Conservation (phyloP, 2,888 invertebrate species). For the Odontomyia ornata region DNA sequence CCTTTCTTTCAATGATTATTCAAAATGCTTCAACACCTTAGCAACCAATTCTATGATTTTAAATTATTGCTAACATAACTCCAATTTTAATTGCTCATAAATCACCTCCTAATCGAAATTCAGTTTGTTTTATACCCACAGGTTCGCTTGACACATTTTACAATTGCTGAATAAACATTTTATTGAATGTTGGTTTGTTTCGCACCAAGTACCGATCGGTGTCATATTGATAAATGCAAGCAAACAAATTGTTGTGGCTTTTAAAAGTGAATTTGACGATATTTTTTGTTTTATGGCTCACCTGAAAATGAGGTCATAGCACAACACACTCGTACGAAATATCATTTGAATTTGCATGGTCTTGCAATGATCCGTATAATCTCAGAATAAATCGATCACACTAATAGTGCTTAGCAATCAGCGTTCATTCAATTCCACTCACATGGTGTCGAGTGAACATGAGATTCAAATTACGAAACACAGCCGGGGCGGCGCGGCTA, state of each 20-base stretch:
- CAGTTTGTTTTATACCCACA: neutral
- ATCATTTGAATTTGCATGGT: neutral
- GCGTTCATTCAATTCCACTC: neutral
- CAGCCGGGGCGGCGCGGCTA: too few species aligned
- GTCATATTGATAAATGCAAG: slow-evolving; percentile 3
- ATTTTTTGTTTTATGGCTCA: neutral
- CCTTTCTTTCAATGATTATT: too few species aligned
- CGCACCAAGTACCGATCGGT: neutral
- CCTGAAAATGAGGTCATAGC: neutral
- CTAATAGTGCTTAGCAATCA: slow-evolving; percentile 1
- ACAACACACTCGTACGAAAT: neutral
- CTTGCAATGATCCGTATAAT: neutral
- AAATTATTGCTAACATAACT: too few species aligned
- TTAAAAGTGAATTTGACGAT: neutral
- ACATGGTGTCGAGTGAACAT: neutral
- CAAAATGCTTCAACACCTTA: too few species aligned
- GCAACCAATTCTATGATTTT: too few species aligned
- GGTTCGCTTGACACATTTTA: neutral
- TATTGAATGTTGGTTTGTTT: neutral
- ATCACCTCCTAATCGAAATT: neutral
- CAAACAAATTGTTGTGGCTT: slow-evolving; percentile 1
- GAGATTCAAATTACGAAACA: neutral
- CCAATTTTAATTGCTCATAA: too few species aligned
- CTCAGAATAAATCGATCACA: neutral
- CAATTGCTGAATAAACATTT: neutral